Percentiles rank a stretch among this genome's conserved stretches.
phyloP scores from a whole-genome alignment of 2,888 invertebrate genomes.

The Brachylomia viminalis region DNA sequence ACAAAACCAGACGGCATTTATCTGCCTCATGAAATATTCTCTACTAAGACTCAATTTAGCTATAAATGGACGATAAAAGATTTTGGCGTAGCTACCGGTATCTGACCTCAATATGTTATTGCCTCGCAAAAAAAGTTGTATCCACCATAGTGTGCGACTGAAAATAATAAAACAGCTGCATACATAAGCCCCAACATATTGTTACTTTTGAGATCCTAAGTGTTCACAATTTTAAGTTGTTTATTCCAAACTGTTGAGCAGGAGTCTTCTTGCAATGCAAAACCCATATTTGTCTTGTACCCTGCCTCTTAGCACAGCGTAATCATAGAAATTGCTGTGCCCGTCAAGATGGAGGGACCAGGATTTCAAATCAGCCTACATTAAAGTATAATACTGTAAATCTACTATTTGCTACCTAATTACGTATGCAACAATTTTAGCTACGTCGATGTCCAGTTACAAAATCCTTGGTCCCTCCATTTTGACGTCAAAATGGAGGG shows the following conservation, averaged over 20 bases:
- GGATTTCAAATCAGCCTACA: too few relatives aligned
- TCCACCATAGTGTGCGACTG: background rate
- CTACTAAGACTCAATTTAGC: background rate
- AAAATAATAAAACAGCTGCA: background rate
- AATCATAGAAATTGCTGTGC: too few relatives aligned
- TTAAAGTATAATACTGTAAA: too few relatives aligned
- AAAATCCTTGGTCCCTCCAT: too few relatives aligned
- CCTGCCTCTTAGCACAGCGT: too few relatives aligned
- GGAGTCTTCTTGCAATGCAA: background rate
- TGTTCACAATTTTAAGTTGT: background rate
- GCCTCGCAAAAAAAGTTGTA: constrained; percentile 19
- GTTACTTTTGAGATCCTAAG: background rate
- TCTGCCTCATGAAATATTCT: background rate
- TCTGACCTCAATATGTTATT: constrained; percentile 35
- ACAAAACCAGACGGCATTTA: background rate
- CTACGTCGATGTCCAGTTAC: too few relatives aligned
- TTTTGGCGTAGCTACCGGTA: constrained; percentile 13
- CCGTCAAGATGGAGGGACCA: too few relatives aligned
- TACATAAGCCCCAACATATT: background rate
- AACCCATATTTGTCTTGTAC: too few relatives aligned
- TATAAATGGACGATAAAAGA: background rate
- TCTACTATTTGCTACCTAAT: too few relatives aligned
- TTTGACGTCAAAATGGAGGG: too few relatives aligned
- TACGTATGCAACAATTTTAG: too few relatives aligned
- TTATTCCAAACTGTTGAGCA: background rate